A percentile compares a stretch with the other conserved stretches of the same genome.
These are phyloP conservation scores for Bubo scandiacus DNA, from an alignment of 2,113 vertebrate species.

Conservation along the genomic window DNA sequence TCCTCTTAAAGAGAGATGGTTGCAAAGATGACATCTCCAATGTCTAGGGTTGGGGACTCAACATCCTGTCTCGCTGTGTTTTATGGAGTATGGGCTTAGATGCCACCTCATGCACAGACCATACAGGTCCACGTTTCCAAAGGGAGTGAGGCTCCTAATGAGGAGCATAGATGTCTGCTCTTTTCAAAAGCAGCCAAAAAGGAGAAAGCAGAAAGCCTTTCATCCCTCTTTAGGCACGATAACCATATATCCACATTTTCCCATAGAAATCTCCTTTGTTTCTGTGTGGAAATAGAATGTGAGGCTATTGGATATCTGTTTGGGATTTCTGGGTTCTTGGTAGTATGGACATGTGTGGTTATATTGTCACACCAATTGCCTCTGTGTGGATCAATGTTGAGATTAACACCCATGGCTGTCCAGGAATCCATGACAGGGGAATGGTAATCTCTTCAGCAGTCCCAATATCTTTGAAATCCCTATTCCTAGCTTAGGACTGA, in stretches of 20 bases:
- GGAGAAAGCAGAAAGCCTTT: neutral
- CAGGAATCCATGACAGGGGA: neutral
- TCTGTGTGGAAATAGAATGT: neutral
- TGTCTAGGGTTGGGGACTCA: neutral
- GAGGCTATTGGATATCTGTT: neutral
- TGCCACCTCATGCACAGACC: neutral
- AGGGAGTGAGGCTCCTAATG: neutral
- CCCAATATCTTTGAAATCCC: neutral
- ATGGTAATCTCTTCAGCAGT: neutral
- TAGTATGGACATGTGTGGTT: neutral
- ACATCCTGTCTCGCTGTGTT: fast-evolving
- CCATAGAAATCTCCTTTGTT: neutral
- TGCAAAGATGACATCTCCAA: neutral
- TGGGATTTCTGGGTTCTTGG: neutral
- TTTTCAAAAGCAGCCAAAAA: neutral
- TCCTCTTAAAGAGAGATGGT: neutral
- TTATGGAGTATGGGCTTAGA: neutral
- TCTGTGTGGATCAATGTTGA: neutral
- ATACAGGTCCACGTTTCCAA: neutral
- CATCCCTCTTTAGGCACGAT: neutral
- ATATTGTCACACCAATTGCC: fast-evolving
- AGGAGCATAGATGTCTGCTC: neutral
- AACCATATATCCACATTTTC: neutral
- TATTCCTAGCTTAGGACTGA: neutral
- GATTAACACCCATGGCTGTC: neutral